Base-by-base conservation (phyloP, 2,888 invertebrate genomes). In the Thumatha senex region DNA sequence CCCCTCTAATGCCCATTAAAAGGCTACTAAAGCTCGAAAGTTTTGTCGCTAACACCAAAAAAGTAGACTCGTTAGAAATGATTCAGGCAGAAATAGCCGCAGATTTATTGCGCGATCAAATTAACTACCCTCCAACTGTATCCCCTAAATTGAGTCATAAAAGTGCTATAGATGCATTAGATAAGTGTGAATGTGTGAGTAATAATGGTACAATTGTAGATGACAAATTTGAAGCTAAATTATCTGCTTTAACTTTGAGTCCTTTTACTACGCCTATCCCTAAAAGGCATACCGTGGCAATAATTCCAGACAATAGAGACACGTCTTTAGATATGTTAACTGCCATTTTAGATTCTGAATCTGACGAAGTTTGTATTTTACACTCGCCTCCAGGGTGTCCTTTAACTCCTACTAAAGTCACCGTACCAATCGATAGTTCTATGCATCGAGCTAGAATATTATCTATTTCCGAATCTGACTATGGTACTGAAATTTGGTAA, bases 401-500 rank as follows among this genome's bases (percentile, higher is more conserved):
- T 11, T 64, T 84, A 1, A 78, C 92, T 48, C 91, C 90, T 46
- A 94, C 91, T 79, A 94, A 93, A 79, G 93, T 94, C 49, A 94
- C 93, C 57, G 89, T 94, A 72, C 94, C 94, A 58, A 86, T 88
- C 46, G 94, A 94, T 82, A 88, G 93, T 59, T 90, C 89, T 54
- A 90, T 93, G 80, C 94, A 94, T 78, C 92, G 93, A 63, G 95
- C 94, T 51, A 92, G 94, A 75, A 93, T 95, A 56, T 89, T 95
- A 60, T 93, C 94, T 52, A 92, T 94, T 58, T 89, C 93, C 51
- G 91, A 90, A 73, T 89, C 93, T 11, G 93, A 94, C 63, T 92
- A 92, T 66, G 93, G 93, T 58, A 96, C 96, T 49, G 96, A 96
- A 90, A 96, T 96, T 77, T 96, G 96, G 96, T 96, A 92, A 88